A percentile compares a stretch with the other conserved stretches of the same genome.
These are phyloP conservation scores for Novumbra hubbsi DNA, from an alignment of 2,797 vertebrate genomes.

Conservation along the genomic window DNA sequence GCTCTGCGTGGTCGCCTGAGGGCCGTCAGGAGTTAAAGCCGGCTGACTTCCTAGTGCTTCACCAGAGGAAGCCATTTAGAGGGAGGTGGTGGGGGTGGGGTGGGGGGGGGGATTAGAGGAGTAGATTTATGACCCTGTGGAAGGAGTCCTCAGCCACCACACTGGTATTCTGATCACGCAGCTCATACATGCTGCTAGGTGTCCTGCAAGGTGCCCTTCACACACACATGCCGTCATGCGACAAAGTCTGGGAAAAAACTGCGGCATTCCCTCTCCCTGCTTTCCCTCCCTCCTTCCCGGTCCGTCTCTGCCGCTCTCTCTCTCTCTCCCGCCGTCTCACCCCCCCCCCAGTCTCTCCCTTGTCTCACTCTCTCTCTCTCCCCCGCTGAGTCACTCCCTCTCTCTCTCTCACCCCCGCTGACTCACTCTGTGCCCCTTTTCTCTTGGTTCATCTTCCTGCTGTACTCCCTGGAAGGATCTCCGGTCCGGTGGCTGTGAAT, in stretches of 20 bases:
- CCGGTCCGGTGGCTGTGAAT: not conserved
- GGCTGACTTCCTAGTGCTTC: constrained; percentile 48
- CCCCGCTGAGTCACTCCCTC: not conserved
- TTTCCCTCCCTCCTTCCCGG: not conserved
- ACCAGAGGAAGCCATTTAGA: constrained; percentile 65
- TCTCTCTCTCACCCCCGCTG: not conserved
- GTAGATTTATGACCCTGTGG: constrained; percentile 29
- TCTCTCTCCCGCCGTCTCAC: not conserved
- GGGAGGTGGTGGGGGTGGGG: constrained; percentile 46
- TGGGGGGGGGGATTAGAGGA: constrained; percentile 65
- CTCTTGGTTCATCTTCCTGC: not conserved
- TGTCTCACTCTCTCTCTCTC: not conserved
- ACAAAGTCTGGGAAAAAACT: not conserved
- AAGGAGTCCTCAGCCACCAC: constrained; percentile 29
- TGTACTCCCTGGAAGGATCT: not conserved
- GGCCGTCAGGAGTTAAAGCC: constrained; percentile 33
- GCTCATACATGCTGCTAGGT: constrained; percentile 35
- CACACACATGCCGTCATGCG: constrained; percentile 7
- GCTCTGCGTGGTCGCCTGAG: constrained; percentile 43
- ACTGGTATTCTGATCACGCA: constrained; percentile 65
- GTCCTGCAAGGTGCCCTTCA: constrained; percentile 70
- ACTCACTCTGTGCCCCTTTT: not conserved
- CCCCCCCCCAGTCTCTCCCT: not conserved
- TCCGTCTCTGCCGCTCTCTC: not conserved
- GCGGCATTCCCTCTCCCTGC: not conserved